Evolutionary conservation across 2,888 invertebrate genomes (phyloP).

Genomic region (Protula sp.): DNA sequence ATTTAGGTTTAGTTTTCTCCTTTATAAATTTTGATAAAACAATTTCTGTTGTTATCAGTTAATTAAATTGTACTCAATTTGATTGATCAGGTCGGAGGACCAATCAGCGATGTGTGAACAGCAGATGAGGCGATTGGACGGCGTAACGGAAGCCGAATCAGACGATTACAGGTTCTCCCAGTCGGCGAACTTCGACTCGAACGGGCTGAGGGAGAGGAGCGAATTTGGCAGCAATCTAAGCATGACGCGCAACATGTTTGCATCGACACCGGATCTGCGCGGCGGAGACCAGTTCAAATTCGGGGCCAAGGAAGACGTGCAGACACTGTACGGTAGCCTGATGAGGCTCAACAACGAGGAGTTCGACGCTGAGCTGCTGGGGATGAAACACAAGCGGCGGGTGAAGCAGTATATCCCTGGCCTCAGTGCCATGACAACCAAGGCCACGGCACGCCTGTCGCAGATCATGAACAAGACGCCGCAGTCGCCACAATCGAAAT

Average conservation of each 20-base stretch:
- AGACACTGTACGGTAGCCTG: conserved; percentile 5
- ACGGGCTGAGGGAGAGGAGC: too few species aligned
- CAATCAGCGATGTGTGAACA: too few species aligned
- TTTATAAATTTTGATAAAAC: too few species aligned
- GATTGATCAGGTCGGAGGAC: too few species aligned
- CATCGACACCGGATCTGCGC: conserved; percentile 19
- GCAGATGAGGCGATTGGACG: too few species aligned
- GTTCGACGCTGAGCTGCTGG: conserved; percentile 2
- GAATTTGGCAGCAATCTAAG: too few species aligned
- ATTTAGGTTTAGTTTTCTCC: too few species aligned
- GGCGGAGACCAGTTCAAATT: not conserved
- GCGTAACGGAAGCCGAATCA: too few species aligned
- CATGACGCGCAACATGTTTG: not conserved
- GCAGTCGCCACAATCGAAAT: conserved; percentile 3
- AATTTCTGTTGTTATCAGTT: too few species aligned
- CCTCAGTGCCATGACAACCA: not conserved
- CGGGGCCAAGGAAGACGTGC: conserved; percentile 3
- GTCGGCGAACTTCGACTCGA: too few species aligned
- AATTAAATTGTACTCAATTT: too few species aligned
- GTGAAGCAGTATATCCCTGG: not conserved
- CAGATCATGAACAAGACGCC: not conserved
- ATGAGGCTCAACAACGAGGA: not conserved
- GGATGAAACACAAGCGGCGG: not conserved
- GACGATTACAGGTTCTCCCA: too few species aligned
- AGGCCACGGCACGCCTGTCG: not conserved